phyloP scores from a whole-genome alignment of 2,113 vertebrate species.

The Parus major region DNA sequence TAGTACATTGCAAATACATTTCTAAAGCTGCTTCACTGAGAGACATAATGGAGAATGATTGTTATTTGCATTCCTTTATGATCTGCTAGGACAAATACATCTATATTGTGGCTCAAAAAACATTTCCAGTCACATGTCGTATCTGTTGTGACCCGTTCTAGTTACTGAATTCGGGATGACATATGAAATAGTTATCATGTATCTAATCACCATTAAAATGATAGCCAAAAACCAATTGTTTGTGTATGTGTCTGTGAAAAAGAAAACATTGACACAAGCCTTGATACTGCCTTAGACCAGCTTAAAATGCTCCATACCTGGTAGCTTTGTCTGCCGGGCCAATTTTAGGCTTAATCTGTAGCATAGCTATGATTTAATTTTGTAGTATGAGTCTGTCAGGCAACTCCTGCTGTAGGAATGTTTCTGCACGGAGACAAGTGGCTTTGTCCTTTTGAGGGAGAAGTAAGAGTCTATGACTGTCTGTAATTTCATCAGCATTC shows the following conservation, averaged over 20 bases:
- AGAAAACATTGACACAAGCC: not conserved
- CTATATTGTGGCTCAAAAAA: not conserved
- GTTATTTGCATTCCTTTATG: not conserved
- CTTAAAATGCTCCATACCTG: not conserved
- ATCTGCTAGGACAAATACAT: not conserved
- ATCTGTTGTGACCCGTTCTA: not conserved
- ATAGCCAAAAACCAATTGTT: not conserved
- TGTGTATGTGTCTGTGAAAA: not conserved
- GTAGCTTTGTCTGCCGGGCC: not conserved
- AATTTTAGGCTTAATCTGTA: not conserved
- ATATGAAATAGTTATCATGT: not conserved
- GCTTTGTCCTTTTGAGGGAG: not conserved
- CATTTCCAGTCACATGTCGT: not conserved
- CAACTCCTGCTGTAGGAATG: not conserved
- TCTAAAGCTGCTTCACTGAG: not conserved
- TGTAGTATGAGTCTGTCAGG: not conserved
- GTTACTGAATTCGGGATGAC: not conserved
- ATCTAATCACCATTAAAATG: not conserved
- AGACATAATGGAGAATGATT: not conserved
- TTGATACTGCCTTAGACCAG: not conserved
- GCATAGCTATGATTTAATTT: not conserved
- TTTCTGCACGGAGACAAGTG: not conserved
- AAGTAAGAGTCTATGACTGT: not conserved
- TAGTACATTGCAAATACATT: not conserved
- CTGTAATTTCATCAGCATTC: not conserved